These are phyloP conservation scores for Heliothis virescens DNA, from an alignment of 1,140 invertebrate species.

Conservation along the genomic window DNA sequence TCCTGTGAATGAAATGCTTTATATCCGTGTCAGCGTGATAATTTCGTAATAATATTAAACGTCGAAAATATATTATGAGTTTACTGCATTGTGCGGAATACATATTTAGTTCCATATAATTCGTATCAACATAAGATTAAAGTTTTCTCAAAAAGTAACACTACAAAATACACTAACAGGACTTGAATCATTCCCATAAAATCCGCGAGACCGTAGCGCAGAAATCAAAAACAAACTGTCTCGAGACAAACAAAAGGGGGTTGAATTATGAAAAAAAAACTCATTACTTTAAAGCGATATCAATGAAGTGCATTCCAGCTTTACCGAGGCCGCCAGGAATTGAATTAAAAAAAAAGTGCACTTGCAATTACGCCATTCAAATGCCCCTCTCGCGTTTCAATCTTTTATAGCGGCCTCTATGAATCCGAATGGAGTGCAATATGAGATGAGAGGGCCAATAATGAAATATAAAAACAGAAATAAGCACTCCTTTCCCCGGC, in stretches of 20 bases:
- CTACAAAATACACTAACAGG: neutral
- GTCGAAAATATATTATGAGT: too few species aligned
- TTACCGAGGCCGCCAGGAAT: constrained; percentile 81
- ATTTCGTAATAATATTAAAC: too few species aligned
- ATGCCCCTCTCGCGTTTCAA: constrained; percentile 84
- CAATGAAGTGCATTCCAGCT: constrained; percentile 82
- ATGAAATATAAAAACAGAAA: constrained; percentile 85
- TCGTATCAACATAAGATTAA: too few species aligned
- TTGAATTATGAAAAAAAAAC: constrained; percentile 62
- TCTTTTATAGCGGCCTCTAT: constrained; percentile 84
- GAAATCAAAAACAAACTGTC: constrained; percentile 21
- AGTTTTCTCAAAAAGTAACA: too few species aligned
- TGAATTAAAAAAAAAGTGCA: constrained; percentile 83
- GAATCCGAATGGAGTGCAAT: constrained; percentile 83
- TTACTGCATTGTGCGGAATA: too few species aligned
- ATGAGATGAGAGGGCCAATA: constrained; percentile 85
- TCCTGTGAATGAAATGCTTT: too few species aligned
- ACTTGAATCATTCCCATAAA: neutral
- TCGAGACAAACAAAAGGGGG: constrained; percentile 34
- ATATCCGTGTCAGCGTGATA: too few species aligned
- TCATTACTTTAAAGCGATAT: constrained; percentile 84
- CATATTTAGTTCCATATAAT: too few species aligned
- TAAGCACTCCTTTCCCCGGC: constrained; percentile 79
- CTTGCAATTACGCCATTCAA: constrained; percentile 84
- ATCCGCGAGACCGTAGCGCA: neutral